These are phyloP conservation scores for Odontomachus brunneus DNA, from an alignment of 1,140 invertebrate genomes.

Conservation along the genomic window DNA sequence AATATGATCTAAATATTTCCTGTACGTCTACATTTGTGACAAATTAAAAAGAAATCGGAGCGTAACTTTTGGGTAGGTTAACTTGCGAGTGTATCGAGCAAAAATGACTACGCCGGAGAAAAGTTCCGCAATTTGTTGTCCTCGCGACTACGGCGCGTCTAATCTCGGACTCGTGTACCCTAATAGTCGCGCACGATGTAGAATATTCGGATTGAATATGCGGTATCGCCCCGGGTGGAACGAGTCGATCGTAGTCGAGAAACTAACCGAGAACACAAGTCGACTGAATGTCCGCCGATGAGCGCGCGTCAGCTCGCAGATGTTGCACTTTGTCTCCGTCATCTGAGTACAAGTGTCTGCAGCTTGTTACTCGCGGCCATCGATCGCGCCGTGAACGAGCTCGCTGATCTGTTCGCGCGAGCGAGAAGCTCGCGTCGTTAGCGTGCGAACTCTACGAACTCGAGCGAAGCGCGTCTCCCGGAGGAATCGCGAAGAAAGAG, in stretches of 20 bases:
- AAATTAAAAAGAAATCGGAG: too few relatives aligned
- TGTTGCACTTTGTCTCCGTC: slow-evolving; percentile 59
- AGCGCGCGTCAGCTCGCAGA: slow-evolving; percentile 28
- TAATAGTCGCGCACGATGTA: neutral
- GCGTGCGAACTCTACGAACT: too few relatives aligned
- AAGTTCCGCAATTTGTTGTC: neutral
- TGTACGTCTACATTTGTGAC: too few relatives aligned
- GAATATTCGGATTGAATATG: slow-evolving; percentile 34
- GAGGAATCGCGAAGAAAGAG: neutral
- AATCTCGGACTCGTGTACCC: neutral
- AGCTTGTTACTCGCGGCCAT: slow-evolving; percentile 55
- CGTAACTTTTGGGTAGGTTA: too few relatives aligned
- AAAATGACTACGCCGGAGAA: neutral
- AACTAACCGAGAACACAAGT: slow-evolving; percentile 51
- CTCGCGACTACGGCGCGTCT: neutral
- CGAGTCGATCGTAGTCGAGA: slow-evolving; percentile 14
- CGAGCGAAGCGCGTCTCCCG: neutral
- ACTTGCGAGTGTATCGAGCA: neutral
- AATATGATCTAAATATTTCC: too few relatives aligned
- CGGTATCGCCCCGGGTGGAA: slow-evolving; percentile 14
- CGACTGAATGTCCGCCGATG: slow-evolving; percentile 43
- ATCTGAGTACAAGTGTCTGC: slow-evolving; percentile 59
- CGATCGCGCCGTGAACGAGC: slow-evolving; percentile 8
- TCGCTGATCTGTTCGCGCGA: neutral
- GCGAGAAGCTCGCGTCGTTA: neutral